A percentile compares a stretch with the other conserved stretches of the same genome.
phyloP scores from a whole-genome alignment of 2,113 vertebrate genomes.

The Sorex araneus region DNA sequence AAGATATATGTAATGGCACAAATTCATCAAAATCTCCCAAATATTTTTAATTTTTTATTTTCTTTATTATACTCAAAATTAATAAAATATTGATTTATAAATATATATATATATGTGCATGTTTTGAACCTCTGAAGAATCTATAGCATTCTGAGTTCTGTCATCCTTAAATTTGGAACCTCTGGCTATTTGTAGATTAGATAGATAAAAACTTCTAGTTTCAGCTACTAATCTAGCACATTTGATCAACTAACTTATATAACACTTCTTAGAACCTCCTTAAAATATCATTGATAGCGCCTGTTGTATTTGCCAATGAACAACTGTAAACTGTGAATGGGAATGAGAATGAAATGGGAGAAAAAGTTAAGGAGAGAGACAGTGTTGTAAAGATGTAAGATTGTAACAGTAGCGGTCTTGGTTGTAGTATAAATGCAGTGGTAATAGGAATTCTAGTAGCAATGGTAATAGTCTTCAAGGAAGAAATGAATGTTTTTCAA shows the following conservation, averaged over 20 bases:
- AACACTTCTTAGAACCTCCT: not conserved
- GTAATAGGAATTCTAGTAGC: too few relatives aligned
- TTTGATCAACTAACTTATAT: not conserved
- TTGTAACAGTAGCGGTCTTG: too few relatives aligned
- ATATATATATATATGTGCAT: not conserved
- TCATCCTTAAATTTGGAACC: not conserved
- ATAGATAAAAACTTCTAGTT: not conserved
- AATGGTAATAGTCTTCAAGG: too few relatives aligned
- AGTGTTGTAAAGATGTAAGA: not conserved
- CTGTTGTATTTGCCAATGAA: not conserved
- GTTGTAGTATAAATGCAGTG: too few relatives aligned
- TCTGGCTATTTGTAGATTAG: not conserved
- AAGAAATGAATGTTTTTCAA: too few relatives aligned
- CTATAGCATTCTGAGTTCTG: not conserved
- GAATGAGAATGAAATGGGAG: not conserved
- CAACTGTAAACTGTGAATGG: not conserved
- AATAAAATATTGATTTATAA: not conserved
- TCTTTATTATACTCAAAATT: too few relatives aligned
- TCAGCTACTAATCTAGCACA: not conserved
- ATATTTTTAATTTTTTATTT: too few relatives aligned
- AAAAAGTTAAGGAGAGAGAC: not conserved
- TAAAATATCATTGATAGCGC: not conserved
- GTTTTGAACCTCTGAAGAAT: not conserved
- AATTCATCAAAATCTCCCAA: too few relatives aligned
- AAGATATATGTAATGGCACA: too few relatives aligned